Percentiles rank a stretch among this genome's conserved stretches.
phyloP scores from a whole-genome alignment of 2,113 vertebrate species.

The Bufo gargarizans region DNA sequence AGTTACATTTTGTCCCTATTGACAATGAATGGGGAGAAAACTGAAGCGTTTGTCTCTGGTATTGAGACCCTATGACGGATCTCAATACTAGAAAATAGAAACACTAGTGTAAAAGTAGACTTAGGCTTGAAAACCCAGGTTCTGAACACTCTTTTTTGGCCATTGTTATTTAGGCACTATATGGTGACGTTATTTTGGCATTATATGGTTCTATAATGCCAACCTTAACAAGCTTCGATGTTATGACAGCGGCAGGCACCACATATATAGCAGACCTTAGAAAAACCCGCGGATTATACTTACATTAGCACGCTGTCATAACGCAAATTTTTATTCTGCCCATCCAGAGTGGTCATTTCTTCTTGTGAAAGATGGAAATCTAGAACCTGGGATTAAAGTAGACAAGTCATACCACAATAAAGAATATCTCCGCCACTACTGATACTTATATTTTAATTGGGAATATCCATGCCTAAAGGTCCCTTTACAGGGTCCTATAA shows the following conservation, averaged over 20 bases:
- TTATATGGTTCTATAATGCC: not conserved
- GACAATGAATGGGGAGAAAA: no score
- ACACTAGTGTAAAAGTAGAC: no score
- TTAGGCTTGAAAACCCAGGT: no score
- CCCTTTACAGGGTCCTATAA: no score
- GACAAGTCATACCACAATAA: not conserved
- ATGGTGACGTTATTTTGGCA: not conserved
- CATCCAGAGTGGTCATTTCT: constrained; percentile 73
- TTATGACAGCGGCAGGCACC: not conserved
- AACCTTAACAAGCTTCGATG: not conserved
- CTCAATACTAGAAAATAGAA: no score
- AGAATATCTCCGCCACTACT: not conserved
- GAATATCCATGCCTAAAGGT: no score
- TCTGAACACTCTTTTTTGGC: no score
- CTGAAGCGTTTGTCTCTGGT: no score
- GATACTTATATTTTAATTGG: not conserved
- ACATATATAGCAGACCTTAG: not conserved
- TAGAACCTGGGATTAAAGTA: constrained; percentile 70
- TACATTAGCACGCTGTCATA: not conserved
- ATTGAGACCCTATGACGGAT: no score
- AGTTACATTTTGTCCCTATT: no score
- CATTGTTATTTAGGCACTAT: not conserved
- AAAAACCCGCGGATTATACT: not conserved
- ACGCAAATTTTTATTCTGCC: constrained; percentile 66
- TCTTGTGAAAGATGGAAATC: constrained; percentile 75